A percentile compares a stretch with the other conserved stretches of the same genome.
Evolutionary conservation across 2,888 invertebrate genomes (phyloP).

Genomic region (Penaeus monodon): DNA sequence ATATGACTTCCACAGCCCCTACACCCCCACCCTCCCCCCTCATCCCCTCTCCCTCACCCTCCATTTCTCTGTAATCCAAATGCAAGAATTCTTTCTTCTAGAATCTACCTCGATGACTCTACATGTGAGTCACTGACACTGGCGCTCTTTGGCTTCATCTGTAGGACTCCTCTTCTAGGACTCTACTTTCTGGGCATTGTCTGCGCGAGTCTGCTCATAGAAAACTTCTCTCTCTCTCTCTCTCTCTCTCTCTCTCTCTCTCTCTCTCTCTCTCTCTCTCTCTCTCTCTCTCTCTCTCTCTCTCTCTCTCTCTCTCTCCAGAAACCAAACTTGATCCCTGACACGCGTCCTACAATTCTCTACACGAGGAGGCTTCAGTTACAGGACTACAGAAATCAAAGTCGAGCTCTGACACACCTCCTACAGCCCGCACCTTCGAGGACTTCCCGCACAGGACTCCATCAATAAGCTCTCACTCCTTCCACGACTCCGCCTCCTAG

Average conservation of each 20-base stretch:
- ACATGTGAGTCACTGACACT: too few species aligned
- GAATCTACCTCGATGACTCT: too few species aligned
- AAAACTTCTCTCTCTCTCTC: slow-evolving; percentile 1
- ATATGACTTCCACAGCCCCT: too few species aligned
- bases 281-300: neutral
- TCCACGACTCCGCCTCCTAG: neutral
- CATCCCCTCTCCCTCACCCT: neutral
- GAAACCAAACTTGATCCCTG: neutral
- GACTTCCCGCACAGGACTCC: too few species aligned
- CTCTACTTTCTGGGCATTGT: neutral
- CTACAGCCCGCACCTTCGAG: neutral
- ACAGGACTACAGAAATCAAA: too few species aligned
- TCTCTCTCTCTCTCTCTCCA: neutral
- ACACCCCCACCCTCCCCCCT: neutral
- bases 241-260: slow-evolving; percentile 7
- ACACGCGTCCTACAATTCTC: neutral
- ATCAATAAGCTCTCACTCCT: neutral
- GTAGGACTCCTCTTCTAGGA: neutral
- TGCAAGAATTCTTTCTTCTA: too few species aligned
- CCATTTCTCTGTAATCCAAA: neutral
- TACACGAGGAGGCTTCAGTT: neutral
- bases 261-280: neutral
- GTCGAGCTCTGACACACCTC: neutral
- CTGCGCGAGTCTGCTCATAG: neutral
- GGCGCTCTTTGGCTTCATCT: too few species aligned